These are phyloP conservation scores for Myiotriccus ornatus DNA, from an alignment of 2,797 vertebrate genomes.

Conservation along the genomic window DNA sequence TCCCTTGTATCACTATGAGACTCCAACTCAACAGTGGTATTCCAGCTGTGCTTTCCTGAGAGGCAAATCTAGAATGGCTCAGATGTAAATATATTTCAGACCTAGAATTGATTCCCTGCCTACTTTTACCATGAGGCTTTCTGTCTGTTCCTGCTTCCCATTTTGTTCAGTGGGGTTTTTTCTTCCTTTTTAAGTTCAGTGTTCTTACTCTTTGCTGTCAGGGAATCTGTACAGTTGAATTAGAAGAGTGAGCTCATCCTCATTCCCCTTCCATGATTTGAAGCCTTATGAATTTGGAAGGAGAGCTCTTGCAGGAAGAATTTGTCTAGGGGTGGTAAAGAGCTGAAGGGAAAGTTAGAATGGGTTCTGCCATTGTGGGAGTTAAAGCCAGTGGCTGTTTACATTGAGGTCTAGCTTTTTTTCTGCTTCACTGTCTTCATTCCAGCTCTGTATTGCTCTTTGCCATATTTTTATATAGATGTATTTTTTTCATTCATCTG, in stretches of 20 bases:
- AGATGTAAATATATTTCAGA: neutral
- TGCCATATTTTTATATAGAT: neutral
- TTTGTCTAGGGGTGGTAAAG: neutral
- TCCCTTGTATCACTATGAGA: neutral
- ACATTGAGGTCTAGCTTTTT: neutral
- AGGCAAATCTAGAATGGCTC: neutral
- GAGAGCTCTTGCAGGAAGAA: neutral
- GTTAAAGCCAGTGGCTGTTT: neutral
- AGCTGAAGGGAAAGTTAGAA: neutral
- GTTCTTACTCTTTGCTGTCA: neutral
- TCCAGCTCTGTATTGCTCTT: constrained; percentile 21
- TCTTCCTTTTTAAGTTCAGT: neutral
- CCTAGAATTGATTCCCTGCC: neutral
- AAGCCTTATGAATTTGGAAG: neutral
- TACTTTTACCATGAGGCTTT: neutral
- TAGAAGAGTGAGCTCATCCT: neutral
- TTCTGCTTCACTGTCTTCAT: neutral
- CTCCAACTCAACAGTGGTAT: neutral
- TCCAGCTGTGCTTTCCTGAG: neutral
- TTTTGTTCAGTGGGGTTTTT: neutral
- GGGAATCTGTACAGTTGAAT: neutral
- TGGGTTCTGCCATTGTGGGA: neutral
- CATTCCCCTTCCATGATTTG: neutral
- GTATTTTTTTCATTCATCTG: neutral
- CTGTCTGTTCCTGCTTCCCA: neutral